Evolutionary conservation across 2,888 invertebrate genomes (phyloP).

Genomic region (Hydraecia micacea): DNA sequence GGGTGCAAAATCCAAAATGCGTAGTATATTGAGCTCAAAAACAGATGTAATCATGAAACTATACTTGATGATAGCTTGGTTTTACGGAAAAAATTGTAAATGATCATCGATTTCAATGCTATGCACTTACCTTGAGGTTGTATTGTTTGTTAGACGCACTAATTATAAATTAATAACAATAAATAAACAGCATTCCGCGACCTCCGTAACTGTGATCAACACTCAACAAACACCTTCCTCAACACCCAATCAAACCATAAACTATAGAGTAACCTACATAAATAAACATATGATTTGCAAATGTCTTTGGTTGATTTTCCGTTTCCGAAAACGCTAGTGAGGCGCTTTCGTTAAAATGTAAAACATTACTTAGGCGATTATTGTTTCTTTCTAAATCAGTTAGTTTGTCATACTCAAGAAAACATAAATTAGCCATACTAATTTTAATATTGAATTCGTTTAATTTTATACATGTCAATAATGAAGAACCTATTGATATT

Average conservation of each 20-base stretch:
- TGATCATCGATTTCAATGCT: constrained; percentile 28
- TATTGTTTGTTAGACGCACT: constrained; percentile 80
- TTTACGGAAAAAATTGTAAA: constrained; percentile 42
- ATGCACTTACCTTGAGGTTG: constrained; percentile 79
- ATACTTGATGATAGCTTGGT: constrained; percentile 52
- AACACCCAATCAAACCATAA: constrained; percentile 88
- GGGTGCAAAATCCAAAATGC: constrained; percentile 80
- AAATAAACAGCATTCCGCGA: constrained; percentile 89
- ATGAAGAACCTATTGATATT: neutral
- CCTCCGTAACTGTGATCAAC: constrained; percentile 82
- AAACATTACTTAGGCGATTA: constrained; percentile 35
- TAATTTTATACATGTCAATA: neutral
- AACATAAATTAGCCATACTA: too few relatives aligned
- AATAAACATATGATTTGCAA: constrained; percentile 88
- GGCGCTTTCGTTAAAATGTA: neutral
- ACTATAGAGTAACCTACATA: constrained; percentile 86
- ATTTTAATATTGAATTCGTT: neutral
- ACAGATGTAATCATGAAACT: constrained; percentile 73
- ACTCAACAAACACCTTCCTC: constrained; percentile 85
- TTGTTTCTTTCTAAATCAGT: neutral
- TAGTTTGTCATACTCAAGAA: neutral
- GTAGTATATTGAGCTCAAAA: constrained; percentile 75
- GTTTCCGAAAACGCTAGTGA: constrained; percentile 70
- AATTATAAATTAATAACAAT: constrained; percentile 85
- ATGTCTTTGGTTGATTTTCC: constrained; percentile 72